Evolutionary conservation across 2,113 vertebrate genomes (phyloP).

Genomic region (Ptyas mucosa): DNA sequence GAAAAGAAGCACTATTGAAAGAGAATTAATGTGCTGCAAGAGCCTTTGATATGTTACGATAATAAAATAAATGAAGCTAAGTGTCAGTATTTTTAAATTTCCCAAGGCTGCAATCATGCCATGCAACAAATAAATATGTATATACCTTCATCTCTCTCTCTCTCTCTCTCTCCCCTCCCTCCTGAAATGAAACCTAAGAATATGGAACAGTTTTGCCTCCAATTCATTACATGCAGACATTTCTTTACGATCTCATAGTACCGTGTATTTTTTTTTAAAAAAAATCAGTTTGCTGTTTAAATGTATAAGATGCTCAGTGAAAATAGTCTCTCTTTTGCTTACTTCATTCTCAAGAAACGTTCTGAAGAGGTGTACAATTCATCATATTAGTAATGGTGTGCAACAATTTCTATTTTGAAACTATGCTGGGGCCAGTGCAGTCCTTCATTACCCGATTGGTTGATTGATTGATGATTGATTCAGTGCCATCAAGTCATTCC

Average conservation of each 20-base stretch:
- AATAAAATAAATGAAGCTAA: conserved; percentile 40
- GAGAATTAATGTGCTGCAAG: conserved; percentile 51
- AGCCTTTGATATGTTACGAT: conserved; percentile 23
- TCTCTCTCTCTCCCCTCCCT: no score
- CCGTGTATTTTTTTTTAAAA: background rate
- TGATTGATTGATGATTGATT: background rate
- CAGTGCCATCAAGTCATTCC: background rate
- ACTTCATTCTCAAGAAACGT: background rate
- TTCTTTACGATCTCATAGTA: background rate
- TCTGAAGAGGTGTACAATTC: background rate
- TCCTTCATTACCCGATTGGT: background rate
- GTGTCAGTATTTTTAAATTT: conserved; percentile 21
- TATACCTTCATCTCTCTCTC: background rate
- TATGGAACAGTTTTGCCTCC: background rate
- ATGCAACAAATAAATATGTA: background rate
- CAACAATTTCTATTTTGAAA: background rate
- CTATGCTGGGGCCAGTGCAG: background rate
- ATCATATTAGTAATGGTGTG: background rate
- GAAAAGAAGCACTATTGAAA: conserved; percentile 55
- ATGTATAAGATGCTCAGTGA: background rate
- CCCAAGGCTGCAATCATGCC: background rate
- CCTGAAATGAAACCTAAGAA: background rate
- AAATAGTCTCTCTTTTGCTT: background rate
- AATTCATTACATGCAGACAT: background rate
- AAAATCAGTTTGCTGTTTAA: background rate